These are phyloP conservation scores for Zosterops lateralis DNA, from an alignment of 2,113 vertebrate genomes.

Conservation along the genomic window DNA sequence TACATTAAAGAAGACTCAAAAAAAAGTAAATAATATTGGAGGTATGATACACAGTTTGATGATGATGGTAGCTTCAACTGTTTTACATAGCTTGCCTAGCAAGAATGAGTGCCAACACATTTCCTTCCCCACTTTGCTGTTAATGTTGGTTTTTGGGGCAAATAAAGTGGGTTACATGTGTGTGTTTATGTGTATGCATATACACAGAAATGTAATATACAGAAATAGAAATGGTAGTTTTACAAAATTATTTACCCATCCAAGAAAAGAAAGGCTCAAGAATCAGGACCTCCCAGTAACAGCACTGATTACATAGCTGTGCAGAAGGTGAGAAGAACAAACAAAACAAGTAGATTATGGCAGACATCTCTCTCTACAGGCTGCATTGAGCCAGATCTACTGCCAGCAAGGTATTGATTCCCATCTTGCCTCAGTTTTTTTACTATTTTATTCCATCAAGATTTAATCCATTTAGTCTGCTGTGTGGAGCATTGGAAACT, in stretches of 20 bases:
- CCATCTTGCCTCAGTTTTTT: background rate
- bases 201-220: background rate
- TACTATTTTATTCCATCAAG: background rate
- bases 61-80: background rate
- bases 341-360: background rate
- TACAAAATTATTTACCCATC: background rate
- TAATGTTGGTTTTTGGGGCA: background rate
- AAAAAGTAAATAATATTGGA: background rate
- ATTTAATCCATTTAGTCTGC: background rate
- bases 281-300: background rate
- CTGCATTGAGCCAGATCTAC: background rate
- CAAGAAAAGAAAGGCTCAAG: background rate
- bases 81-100: background rate
- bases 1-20: background rate
- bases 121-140: background rate
- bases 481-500: background rate
- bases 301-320: background rate
- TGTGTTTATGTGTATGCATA: fast-evolving
- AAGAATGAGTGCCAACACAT: background rate
- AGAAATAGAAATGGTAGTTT: background rate
- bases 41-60: background rate
- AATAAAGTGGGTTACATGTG: background rate
- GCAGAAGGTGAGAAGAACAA: background rate
- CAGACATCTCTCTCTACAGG: background rate
- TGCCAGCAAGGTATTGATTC: background rate